Evolutionary conservation across 2,113 vertebrate genomes (phyloP).

Genomic region (Melozone crissalis): DNA sequence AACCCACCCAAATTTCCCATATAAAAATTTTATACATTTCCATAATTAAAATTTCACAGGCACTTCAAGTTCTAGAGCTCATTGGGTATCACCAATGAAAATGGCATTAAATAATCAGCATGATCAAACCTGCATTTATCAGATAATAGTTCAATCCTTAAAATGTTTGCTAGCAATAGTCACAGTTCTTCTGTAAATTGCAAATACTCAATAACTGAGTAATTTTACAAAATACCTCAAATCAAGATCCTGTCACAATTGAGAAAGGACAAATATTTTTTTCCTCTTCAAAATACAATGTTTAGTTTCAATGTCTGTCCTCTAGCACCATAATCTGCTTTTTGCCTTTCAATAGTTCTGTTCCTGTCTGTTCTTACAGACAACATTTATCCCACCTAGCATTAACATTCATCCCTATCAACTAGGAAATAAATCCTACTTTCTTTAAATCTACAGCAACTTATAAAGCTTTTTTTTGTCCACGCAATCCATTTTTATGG

Average conservation of each 20-base stretch:
- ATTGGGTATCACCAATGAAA: background rate
- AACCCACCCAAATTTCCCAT: background rate
- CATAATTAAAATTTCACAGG: background rate
- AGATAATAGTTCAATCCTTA: background rate
- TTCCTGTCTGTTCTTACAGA: background rate
- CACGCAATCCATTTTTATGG: background rate
- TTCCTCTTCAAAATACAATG: background rate
- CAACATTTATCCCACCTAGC: background rate
- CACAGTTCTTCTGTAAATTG: background rate
- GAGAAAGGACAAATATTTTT: background rate
- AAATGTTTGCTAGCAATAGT: background rate
- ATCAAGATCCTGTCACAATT: background rate
- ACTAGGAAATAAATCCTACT: background rate
- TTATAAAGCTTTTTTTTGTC: background rate
- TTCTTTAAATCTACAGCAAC: background rate
- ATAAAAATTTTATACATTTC: background rate
- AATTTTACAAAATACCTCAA: background rate
- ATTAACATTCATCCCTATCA: background rate
- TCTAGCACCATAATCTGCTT: background rate
- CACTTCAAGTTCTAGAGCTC: background rate
- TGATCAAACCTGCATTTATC: background rate
- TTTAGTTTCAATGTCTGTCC: background rate
- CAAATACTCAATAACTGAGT: background rate
- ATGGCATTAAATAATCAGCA: background rate
- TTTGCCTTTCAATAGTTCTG: background rate